These are phyloP conservation scores for Tetramorium parvispinum DNA, from an alignment of 1,140 invertebrate genomes.

Conservation along the genomic window DNA sequence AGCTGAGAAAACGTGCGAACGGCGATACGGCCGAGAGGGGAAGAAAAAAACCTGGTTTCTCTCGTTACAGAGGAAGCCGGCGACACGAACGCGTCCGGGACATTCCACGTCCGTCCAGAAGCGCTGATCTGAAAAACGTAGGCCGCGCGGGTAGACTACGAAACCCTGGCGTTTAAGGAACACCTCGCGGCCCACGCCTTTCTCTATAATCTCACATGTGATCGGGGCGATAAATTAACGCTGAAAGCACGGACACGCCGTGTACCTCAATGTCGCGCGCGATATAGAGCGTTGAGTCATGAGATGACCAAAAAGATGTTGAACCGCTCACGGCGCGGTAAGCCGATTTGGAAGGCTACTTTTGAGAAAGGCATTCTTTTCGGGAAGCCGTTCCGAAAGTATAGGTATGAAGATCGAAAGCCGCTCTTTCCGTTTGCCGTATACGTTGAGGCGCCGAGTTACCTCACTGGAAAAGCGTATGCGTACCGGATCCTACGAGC, in stretches of 20 bases:
- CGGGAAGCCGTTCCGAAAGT: neutral
- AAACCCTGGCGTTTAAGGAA: conserved; percentile 70
- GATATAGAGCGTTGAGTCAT: conserved; percentile 16
- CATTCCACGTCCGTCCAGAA: conserved; percentile 54
- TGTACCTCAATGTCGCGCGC: neutral
- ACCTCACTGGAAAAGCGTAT: conserved; percentile 8
- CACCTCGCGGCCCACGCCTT: conserved; percentile 67
- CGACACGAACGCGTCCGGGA: neutral
- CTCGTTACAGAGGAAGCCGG: neutral
- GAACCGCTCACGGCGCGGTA: neutral
- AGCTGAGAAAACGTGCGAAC: conserved; percentile 11
- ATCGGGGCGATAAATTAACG: conserved; percentile 64
- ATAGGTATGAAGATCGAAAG: neutral
- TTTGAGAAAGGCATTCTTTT: neutral
- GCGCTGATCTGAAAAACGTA: conserved; percentile 67
- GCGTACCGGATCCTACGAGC: conserved; percentile 19
- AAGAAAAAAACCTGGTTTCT: conserved; percentile 3
- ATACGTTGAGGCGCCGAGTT: neutral
- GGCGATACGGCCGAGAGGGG: neutral
- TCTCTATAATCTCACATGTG: conserved; percentile 64
- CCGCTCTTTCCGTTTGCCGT: neutral
- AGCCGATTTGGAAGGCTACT: neutral
- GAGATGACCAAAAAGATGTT: neutral
- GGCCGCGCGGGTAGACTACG: conserved; percentile 60
- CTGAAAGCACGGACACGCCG: neutral